These are phyloP conservation scores for Taenaris catops DNA, from an alignment of 2,888 invertebrate species.

Conservation along the genomic window DNA sequence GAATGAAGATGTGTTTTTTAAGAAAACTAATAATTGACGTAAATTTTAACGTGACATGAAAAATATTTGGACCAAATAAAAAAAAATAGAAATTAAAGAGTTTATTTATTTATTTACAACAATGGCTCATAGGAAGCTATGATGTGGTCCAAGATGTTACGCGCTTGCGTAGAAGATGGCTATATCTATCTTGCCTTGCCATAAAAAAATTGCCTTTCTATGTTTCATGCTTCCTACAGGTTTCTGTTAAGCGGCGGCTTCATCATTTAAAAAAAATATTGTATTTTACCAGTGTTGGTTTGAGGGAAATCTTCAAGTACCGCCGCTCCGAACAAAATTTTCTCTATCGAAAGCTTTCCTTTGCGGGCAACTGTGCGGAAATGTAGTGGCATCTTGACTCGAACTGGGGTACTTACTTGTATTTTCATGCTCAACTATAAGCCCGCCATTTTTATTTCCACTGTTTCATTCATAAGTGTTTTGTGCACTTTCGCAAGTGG, in stretches of 20 bases:
- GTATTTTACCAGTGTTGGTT: slow-evolving; percentile 26
- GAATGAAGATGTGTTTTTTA: no score
- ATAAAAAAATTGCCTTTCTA: no score
- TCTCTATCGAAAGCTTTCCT: slow-evolving; percentile 48
- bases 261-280: slow-evolving; percentile 21
- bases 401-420: slow-evolving; percentile 42
- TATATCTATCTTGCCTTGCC: no score
- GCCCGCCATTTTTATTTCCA: slow-evolving; percentile 36
- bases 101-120: no score
- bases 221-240: slow-evolving; percentile 5
- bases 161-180: no score
- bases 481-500: slow-evolving; percentile 32
- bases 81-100: no score
- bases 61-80: no score
- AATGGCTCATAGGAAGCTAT: no score
- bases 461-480: slow-evolving; percentile 35
- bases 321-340: slow-evolving; percentile 45
- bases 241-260: slow-evolving; percentile 12
- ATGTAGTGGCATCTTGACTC: slow-evolving; percentile 55
- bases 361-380: slow-evolving; percentile 48
- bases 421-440: slow-evolving; percentile 44
- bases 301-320: slow-evolving; percentile 35
- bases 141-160: no score
- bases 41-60: no score
- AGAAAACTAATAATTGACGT: no score